Base-by-base conservation (phyloP, 2,113 vertebrate species). In the Lasiurus cinereus region DNA sequence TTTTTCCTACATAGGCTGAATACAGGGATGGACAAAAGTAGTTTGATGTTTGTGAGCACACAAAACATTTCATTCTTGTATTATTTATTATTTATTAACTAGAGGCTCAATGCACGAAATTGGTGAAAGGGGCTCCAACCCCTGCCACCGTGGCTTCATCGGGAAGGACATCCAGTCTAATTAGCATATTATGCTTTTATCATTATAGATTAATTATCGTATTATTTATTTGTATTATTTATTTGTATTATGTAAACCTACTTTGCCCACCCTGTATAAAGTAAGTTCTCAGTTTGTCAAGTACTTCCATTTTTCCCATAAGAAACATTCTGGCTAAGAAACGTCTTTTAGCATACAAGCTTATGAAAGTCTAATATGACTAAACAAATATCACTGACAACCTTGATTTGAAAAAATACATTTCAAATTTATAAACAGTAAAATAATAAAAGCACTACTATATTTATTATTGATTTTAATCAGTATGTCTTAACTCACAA, bases 351-450 rank as follows among this genome's bases (percentile, higher is more conserved):
- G 18, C 77, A 89, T 7, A 76, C 31, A 66, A 76, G 18, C 14
- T 92, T 88, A 50, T 24, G 19, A 78, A 92, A 94, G 52, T 33
- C 16, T 56, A 83, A 69, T 39, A 77, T 79, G 74, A 67, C 27
- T 10, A 70, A 86, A 89, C n/a, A 91, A 10, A 39, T 8, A 10
- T 85, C 43, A 80, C 0, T 93, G 76, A 88, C 56, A 93, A 93
- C 21, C 85, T 33, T 66, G 22, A 94, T 67, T 69, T 90, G 48
- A 83, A 92, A 86, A 78, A 21, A 74, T 70, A 36, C 21, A 82
- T 39, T 89, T 94, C 83, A 85, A 73, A 56, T 78, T 87, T 92
- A 87, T 4, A 89, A 96, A 86, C 29, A 77, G 52, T 46, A 73
- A 94, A 87, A 92, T 64, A 90, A 92, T 67, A 73, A 85, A 92